Evolutionary conservation across 2,888 invertebrate genomes (phyloP).

Genomic region (Phymatocera aterrima): DNA sequence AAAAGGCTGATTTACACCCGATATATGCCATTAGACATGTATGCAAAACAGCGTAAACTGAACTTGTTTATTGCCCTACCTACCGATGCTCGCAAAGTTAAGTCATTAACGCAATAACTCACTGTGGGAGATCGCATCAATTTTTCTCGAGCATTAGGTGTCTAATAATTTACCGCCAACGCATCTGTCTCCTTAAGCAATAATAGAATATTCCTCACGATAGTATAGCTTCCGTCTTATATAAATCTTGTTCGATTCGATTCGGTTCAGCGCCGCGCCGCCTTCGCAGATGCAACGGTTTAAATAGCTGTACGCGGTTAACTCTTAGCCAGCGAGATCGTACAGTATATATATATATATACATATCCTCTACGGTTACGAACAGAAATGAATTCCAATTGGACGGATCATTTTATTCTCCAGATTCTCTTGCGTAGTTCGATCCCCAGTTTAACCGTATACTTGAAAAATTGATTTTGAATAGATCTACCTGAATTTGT

Average conservation of each 20-base stretch:
- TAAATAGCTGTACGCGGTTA: neutral
- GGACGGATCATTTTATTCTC: neutral
- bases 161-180: neutral
- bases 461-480: neutral
- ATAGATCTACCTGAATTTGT: too few relatives aligned
- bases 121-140: neutral
- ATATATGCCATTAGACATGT: too few relatives aligned
- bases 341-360: too few relatives aligned
- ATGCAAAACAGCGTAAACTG: neutral
- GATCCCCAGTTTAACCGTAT: neutral
- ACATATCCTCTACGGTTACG: neutral
- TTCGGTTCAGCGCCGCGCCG: neutral
- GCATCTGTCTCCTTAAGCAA: neutral
- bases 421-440: neutral
- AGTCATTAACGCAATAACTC: neutral
- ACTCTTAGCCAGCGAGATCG: neutral
- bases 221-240: conserved; percentile 21
- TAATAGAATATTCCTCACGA: conserved; percentile 6
- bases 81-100: neutral
- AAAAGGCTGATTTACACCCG: neutral
- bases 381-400: conserved; percentile 20
- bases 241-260: conserved; percentile 35
- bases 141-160: neutral
- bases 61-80: neutral
- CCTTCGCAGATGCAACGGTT: conserved; percentile 29